These are phyloP conservation scores for Thymelicus sylvestris DNA, from an alignment of 2,888 invertebrate genomes.

Conservation along the genomic window DNA sequence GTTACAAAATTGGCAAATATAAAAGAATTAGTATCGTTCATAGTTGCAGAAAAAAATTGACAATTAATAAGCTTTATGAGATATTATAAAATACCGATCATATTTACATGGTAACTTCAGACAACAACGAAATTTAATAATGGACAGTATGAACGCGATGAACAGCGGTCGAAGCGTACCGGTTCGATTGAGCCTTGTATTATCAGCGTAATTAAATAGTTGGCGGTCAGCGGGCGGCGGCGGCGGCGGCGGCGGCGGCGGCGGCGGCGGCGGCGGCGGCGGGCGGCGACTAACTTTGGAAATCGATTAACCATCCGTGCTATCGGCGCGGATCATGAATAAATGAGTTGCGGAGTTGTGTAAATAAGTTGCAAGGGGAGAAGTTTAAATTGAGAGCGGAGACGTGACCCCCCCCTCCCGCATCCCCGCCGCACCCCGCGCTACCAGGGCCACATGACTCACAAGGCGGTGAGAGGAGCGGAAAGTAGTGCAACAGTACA, in stretches of 20 bases:
- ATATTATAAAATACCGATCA: no score
- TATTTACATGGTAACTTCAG: no score
- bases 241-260: neutral
- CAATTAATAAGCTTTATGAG: no score
- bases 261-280: neutral
- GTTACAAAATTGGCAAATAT: no score
- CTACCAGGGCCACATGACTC: no score
- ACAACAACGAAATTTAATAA: neutral
- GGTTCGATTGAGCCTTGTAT: neutral
- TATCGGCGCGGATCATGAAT: conserved; percentile 18
- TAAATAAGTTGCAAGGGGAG: conserved; percentile 17
- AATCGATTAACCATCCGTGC: conserved; percentile 20
- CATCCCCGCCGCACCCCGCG: no score
- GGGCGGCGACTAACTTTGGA: neutral
- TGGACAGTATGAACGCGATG: neutral
- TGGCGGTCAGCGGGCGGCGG: neutral
- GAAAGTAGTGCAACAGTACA: neutral
- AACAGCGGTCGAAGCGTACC: neutral
- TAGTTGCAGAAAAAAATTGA: no score
- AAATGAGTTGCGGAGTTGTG: conserved; percentile 20
- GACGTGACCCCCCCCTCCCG: neutral
- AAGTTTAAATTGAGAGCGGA: conserved; percentile 19
- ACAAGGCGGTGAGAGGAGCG: neutral
- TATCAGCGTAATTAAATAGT: conserved; percentile 5
- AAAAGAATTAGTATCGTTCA: no score